Conservation (phyloP, 2,797 vertebrate species). For the Sorex maritimensis region DNA sequence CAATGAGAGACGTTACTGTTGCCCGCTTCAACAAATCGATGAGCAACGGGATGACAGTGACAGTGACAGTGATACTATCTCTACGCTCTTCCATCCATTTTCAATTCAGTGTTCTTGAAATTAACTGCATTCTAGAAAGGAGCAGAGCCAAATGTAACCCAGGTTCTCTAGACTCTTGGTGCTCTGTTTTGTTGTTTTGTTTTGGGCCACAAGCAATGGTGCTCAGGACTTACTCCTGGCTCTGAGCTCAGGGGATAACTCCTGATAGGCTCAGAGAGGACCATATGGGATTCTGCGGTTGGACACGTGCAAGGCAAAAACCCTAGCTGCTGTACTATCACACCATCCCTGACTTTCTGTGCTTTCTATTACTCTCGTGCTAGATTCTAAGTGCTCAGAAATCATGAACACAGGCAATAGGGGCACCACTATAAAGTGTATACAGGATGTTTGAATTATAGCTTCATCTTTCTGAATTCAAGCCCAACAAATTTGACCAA, state of each 20-base stretch:
- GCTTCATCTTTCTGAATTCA: constrained; percentile 49
- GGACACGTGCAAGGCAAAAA: too few species aligned
- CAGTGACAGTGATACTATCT: too few species aligned
- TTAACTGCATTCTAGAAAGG: constrained; percentile 23
- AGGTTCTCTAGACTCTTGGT: background rate
- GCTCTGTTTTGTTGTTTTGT: too few species aligned
- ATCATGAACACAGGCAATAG: background rate
- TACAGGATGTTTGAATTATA: background rate
- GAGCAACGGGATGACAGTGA: too few species aligned
- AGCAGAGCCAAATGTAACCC: constrained; percentile 39
- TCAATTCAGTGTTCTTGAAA: constrained; percentile 24
- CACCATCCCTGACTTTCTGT: background rate
- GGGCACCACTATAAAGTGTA: constrained; percentile 34
- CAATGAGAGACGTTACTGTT: too few species aligned
- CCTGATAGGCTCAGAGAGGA: too few species aligned
- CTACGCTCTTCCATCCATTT: constrained; percentile 23
- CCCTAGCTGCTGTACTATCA: too few species aligned
- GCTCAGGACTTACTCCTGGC: too few species aligned
- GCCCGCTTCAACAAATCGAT: too few species aligned
- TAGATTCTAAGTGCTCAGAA: constrained; percentile 14
- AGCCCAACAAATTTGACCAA: background rate
- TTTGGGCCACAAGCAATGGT: too few species aligned
- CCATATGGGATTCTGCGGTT: too few species aligned
- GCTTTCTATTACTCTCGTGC: background rate
- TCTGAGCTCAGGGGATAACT: too few species aligned